phyloP scores from a whole-genome alignment of 2,113 vertebrate genomes.

The Poecilia latipinna region DNA sequence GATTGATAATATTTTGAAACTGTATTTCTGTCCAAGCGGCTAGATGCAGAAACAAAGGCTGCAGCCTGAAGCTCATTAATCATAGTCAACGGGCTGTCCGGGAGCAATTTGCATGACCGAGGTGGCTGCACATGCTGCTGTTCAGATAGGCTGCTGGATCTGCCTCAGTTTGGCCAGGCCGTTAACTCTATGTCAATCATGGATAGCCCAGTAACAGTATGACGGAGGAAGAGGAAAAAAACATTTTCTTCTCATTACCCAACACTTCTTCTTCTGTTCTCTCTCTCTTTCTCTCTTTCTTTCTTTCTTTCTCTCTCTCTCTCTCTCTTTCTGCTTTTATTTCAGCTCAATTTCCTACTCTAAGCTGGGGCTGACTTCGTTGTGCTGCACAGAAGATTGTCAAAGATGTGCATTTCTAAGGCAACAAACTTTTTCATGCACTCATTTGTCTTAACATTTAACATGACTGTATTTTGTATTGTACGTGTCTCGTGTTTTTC shows the following conservation, averaged over 20 bases:
- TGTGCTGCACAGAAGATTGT: conserved; percentile 48
- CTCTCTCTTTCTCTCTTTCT: conserved; percentile 7
- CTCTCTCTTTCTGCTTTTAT: conserved; percentile 18
- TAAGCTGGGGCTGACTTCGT: conserved; percentile 67
- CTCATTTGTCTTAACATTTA: background rate
- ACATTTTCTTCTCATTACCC: conserved; percentile 66
- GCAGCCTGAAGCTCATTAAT: conserved; percentile 97
- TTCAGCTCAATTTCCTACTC: conserved; percentile 54
- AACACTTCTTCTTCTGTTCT: conserved; percentile 20
- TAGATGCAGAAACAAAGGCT: conserved; percentile 97
- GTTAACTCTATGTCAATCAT: conserved; percentile 82
- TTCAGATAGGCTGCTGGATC: conserved; percentile 86
- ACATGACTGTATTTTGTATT: background rate
- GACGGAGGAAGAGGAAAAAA: conserved; percentile 62
- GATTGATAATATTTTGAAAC: conserved; percentile 99
- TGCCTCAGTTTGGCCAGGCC: conserved; percentile 74
- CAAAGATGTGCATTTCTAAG: background rate
- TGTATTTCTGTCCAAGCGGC: conserved; percentile 99
- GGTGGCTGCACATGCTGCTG: conserved; percentile 93
- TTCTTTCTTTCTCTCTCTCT: conserved; percentile 1
- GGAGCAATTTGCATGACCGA: conserved; percentile 98
- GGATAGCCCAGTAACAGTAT: conserved; percentile 76
- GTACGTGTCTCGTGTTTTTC: background rate
- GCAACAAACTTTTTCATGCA: background rate
- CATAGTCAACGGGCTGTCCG: conserved; percentile 98